These are phyloP conservation scores for Taphrorychus bicolor DNA, from an alignment of 2,888 invertebrate genomes.

Conservation along the genomic window DNA sequence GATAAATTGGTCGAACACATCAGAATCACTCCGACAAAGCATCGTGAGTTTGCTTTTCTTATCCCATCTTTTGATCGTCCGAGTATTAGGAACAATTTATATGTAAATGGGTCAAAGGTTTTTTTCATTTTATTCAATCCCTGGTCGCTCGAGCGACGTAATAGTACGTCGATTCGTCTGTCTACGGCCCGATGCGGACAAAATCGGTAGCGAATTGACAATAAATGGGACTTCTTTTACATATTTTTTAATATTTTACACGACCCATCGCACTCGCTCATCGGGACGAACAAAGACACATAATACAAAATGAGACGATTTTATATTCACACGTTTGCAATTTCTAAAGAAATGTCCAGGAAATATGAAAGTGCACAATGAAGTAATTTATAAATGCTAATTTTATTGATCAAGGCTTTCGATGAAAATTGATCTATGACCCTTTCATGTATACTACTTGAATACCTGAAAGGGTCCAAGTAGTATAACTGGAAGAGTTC, in stretches of 20 bases:
- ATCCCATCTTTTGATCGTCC: conserved; percentile 48
- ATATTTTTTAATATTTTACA: neutral
- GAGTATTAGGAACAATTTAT: conserved; percentile 52
- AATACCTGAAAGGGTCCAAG: too few species aligned
- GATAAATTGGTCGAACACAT: conserved; percentile 33
- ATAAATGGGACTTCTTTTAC: neutral
- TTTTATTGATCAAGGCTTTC: too few species aligned
- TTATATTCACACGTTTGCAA: neutral
- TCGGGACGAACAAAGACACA: neutral
- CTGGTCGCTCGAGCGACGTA: conserved; percentile 35
- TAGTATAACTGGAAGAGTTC: too few species aligned
- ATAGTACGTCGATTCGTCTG: neutral
- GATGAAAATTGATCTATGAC: too few species aligned
- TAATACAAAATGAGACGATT: neutral
- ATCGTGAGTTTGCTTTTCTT: conserved; percentile 45
- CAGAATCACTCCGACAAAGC: conserved; percentile 40
- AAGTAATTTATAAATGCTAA: too few species aligned
- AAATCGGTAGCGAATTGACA: neutral
- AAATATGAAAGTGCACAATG: too few species aligned
- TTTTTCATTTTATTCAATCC: conserved; percentile 39
- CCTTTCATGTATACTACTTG: too few species aligned
- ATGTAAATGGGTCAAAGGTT: conserved; percentile 51
- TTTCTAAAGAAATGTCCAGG: neutral
- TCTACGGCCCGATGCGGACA: neutral
- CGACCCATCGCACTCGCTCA: neutral